A percentile compares a stretch with the other conserved stretches of the same genome.
Conservation (phyloP, 2,888 invertebrate species). For the Ichneumoninae sp. region DNA sequence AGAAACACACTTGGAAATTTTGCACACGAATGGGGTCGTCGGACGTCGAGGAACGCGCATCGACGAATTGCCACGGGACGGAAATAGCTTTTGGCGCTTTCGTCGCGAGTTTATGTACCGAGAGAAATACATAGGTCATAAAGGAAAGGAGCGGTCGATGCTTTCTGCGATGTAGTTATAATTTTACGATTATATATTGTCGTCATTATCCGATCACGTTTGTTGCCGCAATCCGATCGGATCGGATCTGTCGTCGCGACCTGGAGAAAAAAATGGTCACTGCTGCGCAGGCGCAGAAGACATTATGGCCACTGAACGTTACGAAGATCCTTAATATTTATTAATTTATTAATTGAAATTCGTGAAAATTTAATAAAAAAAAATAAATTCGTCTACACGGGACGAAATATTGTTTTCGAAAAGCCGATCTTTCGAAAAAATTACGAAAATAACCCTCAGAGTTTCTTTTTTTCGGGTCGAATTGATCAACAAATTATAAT, state of each 20-base stretch:
- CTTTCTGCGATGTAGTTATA: slow-evolving; percentile 2
- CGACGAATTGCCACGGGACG: slow-evolving; percentile 76
- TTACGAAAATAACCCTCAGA: too few species aligned
- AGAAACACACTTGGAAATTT: slow-evolving; percentile 45
- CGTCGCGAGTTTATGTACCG: slow-evolving; percentile 49
- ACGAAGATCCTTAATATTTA: background rate
- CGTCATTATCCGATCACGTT: background rate
- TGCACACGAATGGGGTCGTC: slow-evolving; percentile 72
- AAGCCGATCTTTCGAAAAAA: too few species aligned
- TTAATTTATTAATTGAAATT: too few species aligned
- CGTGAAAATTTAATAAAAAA: background rate
- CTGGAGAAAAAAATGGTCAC: background rate
- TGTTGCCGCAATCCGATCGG: background rate
- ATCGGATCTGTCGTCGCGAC: background rate
- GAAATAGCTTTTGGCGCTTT: slow-evolving; percentile 76
- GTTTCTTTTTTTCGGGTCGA: too few species aligned
- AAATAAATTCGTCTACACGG: background rate
- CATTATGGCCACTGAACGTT: background rate
- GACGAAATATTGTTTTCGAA: too few species aligned
- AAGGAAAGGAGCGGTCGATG: slow-evolving; percentile 65
- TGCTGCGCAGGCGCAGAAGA: background rate
- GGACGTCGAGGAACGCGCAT: slow-evolving; percentile 79
- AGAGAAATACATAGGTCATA: slow-evolving; percentile 75
- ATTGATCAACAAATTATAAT: too few species aligned
- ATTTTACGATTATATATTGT: background rate